Evolutionary conservation across 2,113 vertebrate genomes (phyloP).

Genomic region (Gallinago paraguaiae): DNA sequence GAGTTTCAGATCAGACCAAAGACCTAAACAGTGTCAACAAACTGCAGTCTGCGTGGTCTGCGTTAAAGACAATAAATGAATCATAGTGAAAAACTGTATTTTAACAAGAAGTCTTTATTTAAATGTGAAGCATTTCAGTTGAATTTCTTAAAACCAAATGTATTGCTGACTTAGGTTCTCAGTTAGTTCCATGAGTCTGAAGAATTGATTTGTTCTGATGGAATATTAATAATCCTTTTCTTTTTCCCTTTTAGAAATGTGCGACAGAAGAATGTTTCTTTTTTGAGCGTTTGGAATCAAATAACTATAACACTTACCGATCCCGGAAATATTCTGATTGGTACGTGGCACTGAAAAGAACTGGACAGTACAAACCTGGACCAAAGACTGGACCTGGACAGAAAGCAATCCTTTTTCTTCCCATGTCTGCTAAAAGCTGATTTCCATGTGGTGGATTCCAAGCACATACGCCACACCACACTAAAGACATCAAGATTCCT

Average conservation of each 20-base stretch:
- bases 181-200: background rate
- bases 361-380: slow-evolving; percentile 93
- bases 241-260: slow-evolving; percentile 82
- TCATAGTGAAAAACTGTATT: background rate
- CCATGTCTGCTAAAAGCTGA: slow-evolving; percentile 94
- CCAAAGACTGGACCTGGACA: slow-evolving; percentile 92
- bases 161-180: background rate
- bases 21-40: background rate
- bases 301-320: slow-evolving; percentile 98
- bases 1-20: background rate
- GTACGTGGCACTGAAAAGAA: slow-evolving; percentile 97
- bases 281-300: slow-evolving; percentile 91
- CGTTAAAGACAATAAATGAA: background rate
- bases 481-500: background rate
- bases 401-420: slow-evolving; percentile 98
- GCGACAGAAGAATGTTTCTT: slow-evolving; percentile 97
- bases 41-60: background rate
- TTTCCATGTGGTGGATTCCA: background rate
- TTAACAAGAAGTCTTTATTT: background rate
- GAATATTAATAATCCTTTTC: background rate
- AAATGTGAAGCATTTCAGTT: background rate
- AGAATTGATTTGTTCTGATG: background rate
- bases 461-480: background rate
- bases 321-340: slow-evolving; percentile 92
- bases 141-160: background rate